A percentile compares a stretch with the other conserved stretches of the same genome.
Conservation (phyloP, 2,113 vertebrate genomes). For the Dipodomys spectabilis region DNA sequence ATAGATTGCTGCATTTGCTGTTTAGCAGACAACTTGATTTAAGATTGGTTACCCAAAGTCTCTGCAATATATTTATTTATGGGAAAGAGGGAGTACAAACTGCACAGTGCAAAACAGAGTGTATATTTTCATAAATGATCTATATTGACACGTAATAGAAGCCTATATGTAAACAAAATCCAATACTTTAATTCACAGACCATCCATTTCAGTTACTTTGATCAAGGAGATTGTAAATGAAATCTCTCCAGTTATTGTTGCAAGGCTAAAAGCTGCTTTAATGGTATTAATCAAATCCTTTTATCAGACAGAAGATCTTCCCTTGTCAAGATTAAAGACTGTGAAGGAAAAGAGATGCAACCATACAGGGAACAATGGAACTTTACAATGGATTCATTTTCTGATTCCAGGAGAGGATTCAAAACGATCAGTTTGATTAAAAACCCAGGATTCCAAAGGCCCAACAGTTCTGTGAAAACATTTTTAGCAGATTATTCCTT, state of each 20-base stretch:
- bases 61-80: constrained; percentile 55
- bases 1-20: constrained; percentile 47
- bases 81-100: constrained; percentile 28
- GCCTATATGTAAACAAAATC: constrained; percentile 70
- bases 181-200: constrained; percentile 76
- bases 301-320: constrained; percentile 52
- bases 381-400: constrained; percentile 6
- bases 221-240: constrained; percentile 75
- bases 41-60: constrained; percentile 17
- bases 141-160: constrained; percentile 75
- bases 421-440: constrained; percentile 39
- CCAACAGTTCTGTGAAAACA: constrained; percentile 47
- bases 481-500: constrained; percentile 35
- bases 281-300: constrained; percentile 61
- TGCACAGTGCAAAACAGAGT: constrained; percentile 25
- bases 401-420: constrained; percentile 13
- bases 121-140: constrained; percentile 68
- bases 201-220: constrained; percentile 74
- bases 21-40: constrained; percentile 38
- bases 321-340: constrained; percentile 65
- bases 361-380: constrained; percentile 35
- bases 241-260: constrained; percentile 72
- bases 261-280: constrained; percentile 64
- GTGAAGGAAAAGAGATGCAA: constrained; percentile 32
- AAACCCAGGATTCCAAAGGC: background rate